A percentile compares a stretch with the other conserved stretches of the same genome.
These are phyloP conservation scores for Diuraphis noxia DNA, from an alignment of 1,140 invertebrate genomes.

Conservation along the genomic window DNA sequence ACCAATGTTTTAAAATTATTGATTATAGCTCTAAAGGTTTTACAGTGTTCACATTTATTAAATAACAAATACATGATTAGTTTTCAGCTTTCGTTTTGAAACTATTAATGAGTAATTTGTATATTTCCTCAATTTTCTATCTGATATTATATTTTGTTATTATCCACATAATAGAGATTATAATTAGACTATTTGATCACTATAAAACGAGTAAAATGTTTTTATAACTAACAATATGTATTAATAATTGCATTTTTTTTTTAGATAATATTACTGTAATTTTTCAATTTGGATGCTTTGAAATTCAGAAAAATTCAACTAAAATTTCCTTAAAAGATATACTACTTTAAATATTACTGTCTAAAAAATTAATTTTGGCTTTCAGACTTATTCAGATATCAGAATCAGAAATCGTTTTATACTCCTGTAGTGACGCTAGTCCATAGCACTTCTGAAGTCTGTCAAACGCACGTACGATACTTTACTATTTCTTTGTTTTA, in stretches of 20 bases:
- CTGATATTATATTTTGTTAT: background rate
- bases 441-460: background rate
- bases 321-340: background rate
- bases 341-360: background rate
- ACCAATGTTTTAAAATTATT: background rate
- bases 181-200: background rate
- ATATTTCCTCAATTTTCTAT: background rate
- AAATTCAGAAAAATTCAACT: background rate
- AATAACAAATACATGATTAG: background rate
- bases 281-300: background rate
- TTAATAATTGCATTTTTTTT: background rate
- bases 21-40: background rate
- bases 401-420: constrained; percentile 28
- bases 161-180: background rate
- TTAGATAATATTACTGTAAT: background rate
- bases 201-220: background rate
- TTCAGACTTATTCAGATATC: background rate
- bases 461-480: background rate
- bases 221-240: no score
- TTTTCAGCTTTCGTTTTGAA: background rate
- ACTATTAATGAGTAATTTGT: background rate
- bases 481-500: background rate
- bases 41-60: background rate
- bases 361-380: background rate
- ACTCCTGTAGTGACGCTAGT: background rate